Percentiles rank a stretch among this genome's conserved stretches.
phyloP scores from a whole-genome alignment of 2,797 vertebrate species.

The Gymnopithys bicolor region DNA sequence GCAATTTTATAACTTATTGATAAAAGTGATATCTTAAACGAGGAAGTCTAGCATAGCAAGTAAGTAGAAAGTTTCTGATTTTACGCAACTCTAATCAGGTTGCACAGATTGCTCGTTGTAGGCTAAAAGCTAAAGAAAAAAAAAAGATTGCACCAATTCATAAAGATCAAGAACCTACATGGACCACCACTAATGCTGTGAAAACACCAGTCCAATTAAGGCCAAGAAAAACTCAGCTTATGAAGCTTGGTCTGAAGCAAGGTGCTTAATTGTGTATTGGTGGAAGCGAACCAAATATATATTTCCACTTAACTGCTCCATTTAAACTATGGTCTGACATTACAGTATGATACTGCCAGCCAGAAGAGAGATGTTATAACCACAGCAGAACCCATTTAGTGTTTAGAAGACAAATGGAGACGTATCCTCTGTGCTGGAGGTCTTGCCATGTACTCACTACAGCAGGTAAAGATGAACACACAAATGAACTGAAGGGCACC shows the following conservation, averaged over 20 bases:
- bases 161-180: neutral
- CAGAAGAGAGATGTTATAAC: neutral
- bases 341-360: fast-evolving
- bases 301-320: neutral
- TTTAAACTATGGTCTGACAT: neutral
- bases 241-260: neutral
- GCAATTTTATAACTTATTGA: neutral
- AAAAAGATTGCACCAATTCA: neutral
- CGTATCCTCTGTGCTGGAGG: neutral
- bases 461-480: neutral
- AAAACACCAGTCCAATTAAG: neutral
- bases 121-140: neutral
- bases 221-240: neutral
- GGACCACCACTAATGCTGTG: neutral
- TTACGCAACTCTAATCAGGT: neutral
- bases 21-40: neutral
- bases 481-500: fast-evolving
- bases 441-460: fast-evolving
- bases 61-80: neutral
- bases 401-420: neutral
- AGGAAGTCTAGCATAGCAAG: neutral
- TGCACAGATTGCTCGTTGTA: neutral
- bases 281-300: neutral
- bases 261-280: neutral
- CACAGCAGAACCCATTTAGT: neutral